Conservation (phyloP, 2,888 invertebrate species). For the Lycia hirtaria region DNA sequence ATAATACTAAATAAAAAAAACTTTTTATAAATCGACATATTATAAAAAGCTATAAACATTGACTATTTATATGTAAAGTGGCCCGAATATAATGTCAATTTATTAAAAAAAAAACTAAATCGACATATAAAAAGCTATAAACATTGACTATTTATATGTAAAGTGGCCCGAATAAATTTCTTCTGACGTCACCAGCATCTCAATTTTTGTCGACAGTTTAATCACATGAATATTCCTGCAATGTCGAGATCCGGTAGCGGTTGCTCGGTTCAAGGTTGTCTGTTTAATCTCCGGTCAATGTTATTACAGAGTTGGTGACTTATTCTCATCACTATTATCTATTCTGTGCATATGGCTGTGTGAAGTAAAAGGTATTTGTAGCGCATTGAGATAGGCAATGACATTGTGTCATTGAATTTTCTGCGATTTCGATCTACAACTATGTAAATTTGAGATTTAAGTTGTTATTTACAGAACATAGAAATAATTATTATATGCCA, state of each 20-base stretch:
- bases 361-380: neutral
- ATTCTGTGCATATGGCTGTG: too few species aligned
- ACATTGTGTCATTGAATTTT: too few species aligned
- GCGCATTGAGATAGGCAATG: neutral
- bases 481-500: too few species aligned
- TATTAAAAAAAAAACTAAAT: too few species aligned
- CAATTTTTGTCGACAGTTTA: conserved; percentile 5
- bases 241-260: conserved; percentile 30
- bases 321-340: neutral
- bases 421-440: too few species aligned
- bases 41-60: neutral
- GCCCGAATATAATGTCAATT: too few species aligned
- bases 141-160: neutral
- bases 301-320: conserved; percentile 1
- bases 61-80: neutral
- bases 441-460: too few species aligned
- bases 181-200: conserved; percentile 4
- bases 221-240: conserved; percentile 23
- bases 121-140: too few species aligned
- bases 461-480: too few species aligned
- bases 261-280: conserved; percentile 33
- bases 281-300: conserved; percentile 21
- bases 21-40: too few species aligned
- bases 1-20: too few species aligned
- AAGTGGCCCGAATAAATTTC: conserved; percentile 11